phyloP scores from a whole-genome alignment of 2,113 vertebrate genomes.

The Tupaia tana region DNA sequence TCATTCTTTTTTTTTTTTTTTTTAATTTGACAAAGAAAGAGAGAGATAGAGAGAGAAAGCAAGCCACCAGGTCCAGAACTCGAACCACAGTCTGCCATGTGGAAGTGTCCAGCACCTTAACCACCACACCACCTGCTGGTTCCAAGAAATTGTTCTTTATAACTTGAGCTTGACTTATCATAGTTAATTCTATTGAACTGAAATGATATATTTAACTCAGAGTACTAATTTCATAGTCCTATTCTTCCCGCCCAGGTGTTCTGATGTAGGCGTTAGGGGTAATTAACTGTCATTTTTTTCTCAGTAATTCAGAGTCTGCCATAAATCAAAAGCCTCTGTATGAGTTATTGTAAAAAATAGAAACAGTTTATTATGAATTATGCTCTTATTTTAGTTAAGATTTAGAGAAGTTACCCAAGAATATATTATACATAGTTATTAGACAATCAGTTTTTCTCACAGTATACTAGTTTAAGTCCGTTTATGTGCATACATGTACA shows the following conservation, averaged over 20 bases:
- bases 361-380: conserved; percentile 87
- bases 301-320: conserved; percentile 86
- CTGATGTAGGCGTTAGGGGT: conserved; percentile 85
- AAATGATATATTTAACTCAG: conserved; percentile 84
- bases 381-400: conserved; percentile 84
- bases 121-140: no score
- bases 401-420: conserved; percentile 80
- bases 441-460: conserved; percentile 85
- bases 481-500: background rate
- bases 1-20: no score
- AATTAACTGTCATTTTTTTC: conserved; percentile 89
- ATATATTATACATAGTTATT: conserved; percentile 84
- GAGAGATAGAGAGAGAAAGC: no score
- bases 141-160: conserved; percentile 78
- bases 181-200: conserved; percentile 83
- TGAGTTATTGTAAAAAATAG: conserved; percentile 82
- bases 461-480: conserved; percentile 80
- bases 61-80: no score
- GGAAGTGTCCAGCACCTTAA: no score
- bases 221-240: conserved; percentile 86
- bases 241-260: conserved; percentile 82
- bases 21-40: no score
- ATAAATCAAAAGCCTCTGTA: conserved; percentile 86
- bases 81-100: no score
- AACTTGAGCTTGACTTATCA: conserved; percentile 82